These are phyloP conservation scores for Parasteatoda tepidariorum DNA, from an alignment of 1,140 invertebrate species.

Conservation along the genomic window DNA sequence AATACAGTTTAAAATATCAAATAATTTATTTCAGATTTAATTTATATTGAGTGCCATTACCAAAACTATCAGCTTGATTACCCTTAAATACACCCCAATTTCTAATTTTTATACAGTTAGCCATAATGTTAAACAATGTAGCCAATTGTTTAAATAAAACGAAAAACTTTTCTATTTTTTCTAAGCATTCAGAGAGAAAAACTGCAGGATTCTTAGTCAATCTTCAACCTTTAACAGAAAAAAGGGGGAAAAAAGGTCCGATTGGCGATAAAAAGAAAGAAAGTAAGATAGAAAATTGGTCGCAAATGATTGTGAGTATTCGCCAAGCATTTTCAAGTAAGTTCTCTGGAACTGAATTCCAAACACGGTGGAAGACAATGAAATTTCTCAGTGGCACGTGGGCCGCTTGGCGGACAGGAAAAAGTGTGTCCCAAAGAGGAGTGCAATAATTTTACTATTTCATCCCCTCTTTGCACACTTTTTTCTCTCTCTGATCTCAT, in stretches of 20 bases:
- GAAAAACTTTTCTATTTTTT: too few species aligned
- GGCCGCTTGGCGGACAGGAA: slow-evolving; percentile 2
- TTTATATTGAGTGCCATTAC: too few species aligned
- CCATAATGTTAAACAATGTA: too few species aligned
- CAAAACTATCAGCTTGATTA: too few species aligned
- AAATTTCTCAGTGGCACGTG: slow-evolving; percentile 42
- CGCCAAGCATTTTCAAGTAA: slow-evolving; percentile 25
- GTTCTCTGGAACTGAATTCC: slow-evolving; percentile 3
- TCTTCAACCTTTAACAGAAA: slow-evolving; percentile 12
- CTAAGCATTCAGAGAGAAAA: too few species aligned
- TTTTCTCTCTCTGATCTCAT: background rate
- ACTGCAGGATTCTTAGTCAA: background rate
- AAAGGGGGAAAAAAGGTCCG: background rate
- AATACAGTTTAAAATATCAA: too few species aligned
- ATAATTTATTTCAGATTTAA: too few species aligned
- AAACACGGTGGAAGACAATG: slow-evolving; percentile 54
- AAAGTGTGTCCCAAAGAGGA: slow-evolving; percentile 18
- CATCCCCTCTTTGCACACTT: slow-evolving; percentile 3
- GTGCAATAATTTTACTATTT: slow-evolving; percentile 42
- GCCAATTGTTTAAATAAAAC: too few species aligned
- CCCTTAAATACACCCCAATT: too few species aligned
- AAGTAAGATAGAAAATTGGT: slow-evolving; percentile 16
- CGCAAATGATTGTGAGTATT: background rate
- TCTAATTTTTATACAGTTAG: too few species aligned
- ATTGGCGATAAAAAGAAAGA: background rate